A percentile compares a stretch with the other conserved stretches of the same genome.
phyloP scores from a whole-genome alignment of 1,140 invertebrate genomes.

The Brachionus sp. region DNA sequence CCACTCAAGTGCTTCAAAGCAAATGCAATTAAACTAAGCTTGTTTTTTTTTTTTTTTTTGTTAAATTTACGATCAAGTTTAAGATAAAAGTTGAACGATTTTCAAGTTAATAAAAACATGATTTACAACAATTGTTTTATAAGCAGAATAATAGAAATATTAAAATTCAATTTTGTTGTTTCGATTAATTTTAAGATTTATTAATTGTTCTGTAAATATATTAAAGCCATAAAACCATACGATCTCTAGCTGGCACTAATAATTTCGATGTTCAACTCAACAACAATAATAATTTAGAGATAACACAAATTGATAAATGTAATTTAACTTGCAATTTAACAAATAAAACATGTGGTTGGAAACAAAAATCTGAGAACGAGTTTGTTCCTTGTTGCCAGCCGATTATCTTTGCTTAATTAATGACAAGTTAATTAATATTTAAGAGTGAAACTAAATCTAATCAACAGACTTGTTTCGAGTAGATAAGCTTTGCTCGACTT shows the following conservation, averaged over 20 bases:
- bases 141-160: background rate
- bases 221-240: slow-evolving; percentile 10
- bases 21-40: background rate
- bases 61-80: background rate
- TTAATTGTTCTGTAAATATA: slow-evolving; percentile 39
- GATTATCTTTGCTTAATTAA: slow-evolving; percentile 21
- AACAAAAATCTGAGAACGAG: background rate
- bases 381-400: background rate
- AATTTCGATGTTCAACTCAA: background rate
- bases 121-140: slow-evolving; percentile 19
- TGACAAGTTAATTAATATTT: slow-evolving; percentile 40
- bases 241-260: slow-evolving; percentile 23
- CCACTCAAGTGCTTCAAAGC: background rate
- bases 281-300: background rate
- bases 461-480: slow-evolving; percentile 31
- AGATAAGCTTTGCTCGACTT: background rate
- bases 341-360: slow-evolving; percentile 25
- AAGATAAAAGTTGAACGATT: slow-evolving; percentile 2
- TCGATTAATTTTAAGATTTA: slow-evolving; percentile 8
- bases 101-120: slow-evolving; percentile 27
- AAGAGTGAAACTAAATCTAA: slow-evolving; percentile 19
- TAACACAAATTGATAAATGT: slow-evolving; percentile 39
- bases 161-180: slow-evolving; percentile 35
- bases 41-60: background rate
- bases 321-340: slow-evolving; percentile 1